phyloP scores from a whole-genome alignment of 2,888 invertebrate genomes.

The Spatulosminthurus flaviceps region DNA sequence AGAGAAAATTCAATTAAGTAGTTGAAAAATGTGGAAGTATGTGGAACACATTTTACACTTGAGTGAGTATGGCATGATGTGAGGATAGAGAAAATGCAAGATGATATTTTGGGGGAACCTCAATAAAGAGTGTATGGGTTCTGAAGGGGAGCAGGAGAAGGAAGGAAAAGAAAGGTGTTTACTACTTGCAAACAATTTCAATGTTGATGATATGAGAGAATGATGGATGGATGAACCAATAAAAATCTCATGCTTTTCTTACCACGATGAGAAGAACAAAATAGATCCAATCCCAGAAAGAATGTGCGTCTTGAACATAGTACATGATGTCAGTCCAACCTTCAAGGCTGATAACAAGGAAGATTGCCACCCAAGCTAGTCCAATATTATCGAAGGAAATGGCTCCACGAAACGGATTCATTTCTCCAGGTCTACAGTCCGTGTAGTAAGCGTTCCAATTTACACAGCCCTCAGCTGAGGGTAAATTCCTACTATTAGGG shows the following conservation, averaged over 20 bases:
- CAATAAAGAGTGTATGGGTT: too few species aligned
- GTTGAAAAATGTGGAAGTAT: neutral
- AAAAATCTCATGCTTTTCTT: conserved; percentile 70
- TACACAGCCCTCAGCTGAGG: conserved; percentile 77
- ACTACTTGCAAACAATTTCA: conserved; percentile 1
- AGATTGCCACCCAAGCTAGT: conserved; percentile 99
- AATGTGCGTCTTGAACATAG: conserved; percentile 99
- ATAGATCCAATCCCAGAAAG: conserved; percentile 99
- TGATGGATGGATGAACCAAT: conserved; percentile 28
- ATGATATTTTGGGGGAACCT: too few species aligned
- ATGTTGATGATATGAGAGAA: neutral
- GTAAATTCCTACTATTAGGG: conserved; percentile 70
- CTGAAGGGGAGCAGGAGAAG: too few species aligned
- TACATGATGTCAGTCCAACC: conserved; percentile 99
- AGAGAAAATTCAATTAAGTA: conserved; percentile 5
- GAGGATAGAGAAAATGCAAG: too few species aligned
- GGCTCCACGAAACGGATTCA: conserved; percentile 98
- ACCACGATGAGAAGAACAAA: conserved; percentile 99
- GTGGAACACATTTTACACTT: neutral
- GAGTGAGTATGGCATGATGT: neutral
- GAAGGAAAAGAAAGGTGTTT: neutral
- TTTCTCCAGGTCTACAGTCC: conserved; percentile 88
- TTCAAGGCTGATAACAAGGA: conserved; percentile 93
- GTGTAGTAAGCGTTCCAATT: conserved; percentile 99
- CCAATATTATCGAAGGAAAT: conserved; percentile 99